Conservation (phyloP, 1,140 invertebrate species). For the Coelopa frigida region DNA sequence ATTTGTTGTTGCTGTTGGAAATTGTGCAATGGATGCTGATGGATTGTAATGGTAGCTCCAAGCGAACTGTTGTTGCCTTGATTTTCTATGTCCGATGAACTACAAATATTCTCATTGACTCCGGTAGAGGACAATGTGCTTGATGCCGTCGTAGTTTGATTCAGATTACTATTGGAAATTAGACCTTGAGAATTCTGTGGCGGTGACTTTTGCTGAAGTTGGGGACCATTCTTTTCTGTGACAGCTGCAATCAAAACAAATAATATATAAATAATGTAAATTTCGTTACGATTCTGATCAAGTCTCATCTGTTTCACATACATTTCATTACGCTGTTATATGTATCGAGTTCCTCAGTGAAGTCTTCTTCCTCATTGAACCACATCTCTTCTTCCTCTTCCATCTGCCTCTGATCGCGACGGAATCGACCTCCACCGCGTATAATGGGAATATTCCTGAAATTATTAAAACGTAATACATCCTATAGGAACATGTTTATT, state of each 20-base stretch:
- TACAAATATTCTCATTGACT: too few relatives aligned
- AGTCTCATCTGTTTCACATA: slow-evolving; percentile 13
- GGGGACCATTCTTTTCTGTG: slow-evolving; percentile 39
- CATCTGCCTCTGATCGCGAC: slow-evolving; percentile 83
- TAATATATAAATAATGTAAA: not conserved
- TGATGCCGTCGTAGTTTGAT: slow-evolving; percentile 31
- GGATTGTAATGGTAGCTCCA: too few relatives aligned
- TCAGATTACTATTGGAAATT: slow-evolving; percentile 20
- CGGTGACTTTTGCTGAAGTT: slow-evolving; percentile 34
- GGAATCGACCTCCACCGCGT: slow-evolving; percentile 70
- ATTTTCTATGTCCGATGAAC: too few relatives aligned
- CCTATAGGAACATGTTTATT: not conserved
- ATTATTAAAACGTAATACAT: slow-evolving; percentile 1
- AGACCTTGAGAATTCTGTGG: slow-evolving; percentile 24
- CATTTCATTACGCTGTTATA: slow-evolving; percentile 48
- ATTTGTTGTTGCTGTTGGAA: slow-evolving; percentile 28
- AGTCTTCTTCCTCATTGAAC: slow-evolving; percentile 96
- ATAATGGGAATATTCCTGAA: slow-evolving; percentile 58
- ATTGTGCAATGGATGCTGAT: slow-evolving; percentile 28
- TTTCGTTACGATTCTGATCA: not conserved
- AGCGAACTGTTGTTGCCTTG: slow-evolving; percentile 9
- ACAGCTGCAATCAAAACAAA: slow-evolving; percentile 22
- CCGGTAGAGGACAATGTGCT: slow-evolving; percentile 18
- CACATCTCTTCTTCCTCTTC: slow-evolving; percentile 98
- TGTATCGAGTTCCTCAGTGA: slow-evolving; percentile 62